Evolutionary conservation across 2,113 vertebrate species (phyloP).

Genomic region (Galemys pyrenaicus): DNA sequence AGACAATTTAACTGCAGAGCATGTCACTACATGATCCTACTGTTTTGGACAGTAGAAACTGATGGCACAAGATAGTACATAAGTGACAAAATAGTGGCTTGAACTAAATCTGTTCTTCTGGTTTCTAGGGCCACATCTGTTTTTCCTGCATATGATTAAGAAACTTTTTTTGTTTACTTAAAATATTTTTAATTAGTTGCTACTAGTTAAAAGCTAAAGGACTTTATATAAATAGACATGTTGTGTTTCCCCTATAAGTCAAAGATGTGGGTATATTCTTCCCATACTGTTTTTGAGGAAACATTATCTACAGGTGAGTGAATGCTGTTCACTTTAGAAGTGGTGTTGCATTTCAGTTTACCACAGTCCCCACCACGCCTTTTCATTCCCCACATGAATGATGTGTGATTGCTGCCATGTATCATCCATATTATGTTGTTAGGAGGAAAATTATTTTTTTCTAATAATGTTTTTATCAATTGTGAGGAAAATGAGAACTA

Average conservation of each 20-base stretch:
- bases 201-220: background rate
- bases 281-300: background rate
- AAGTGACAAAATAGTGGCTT: background rate
- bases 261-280: background rate
- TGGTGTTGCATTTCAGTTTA: background rate
- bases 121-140: background rate
- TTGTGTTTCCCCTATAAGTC: background rate
- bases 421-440: background rate
- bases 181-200: background rate
- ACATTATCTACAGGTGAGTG: background rate
- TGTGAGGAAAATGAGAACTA: constrained; percentile 16
- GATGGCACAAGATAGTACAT: background rate
- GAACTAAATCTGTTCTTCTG: background rate
- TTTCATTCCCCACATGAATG: background rate
- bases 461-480: background rate
- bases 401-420: background rate
- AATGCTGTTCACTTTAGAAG: background rate
- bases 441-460: background rate
- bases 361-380: background rate
- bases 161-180: background rate
- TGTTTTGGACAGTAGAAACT: background rate
- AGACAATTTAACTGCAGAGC: background rate
- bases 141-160: background rate
- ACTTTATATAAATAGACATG: background rate
- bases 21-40: background rate